Conservation (phyloP, 1,140 invertebrate genomes). For the Leptestheria dahalacensis region DNA sequence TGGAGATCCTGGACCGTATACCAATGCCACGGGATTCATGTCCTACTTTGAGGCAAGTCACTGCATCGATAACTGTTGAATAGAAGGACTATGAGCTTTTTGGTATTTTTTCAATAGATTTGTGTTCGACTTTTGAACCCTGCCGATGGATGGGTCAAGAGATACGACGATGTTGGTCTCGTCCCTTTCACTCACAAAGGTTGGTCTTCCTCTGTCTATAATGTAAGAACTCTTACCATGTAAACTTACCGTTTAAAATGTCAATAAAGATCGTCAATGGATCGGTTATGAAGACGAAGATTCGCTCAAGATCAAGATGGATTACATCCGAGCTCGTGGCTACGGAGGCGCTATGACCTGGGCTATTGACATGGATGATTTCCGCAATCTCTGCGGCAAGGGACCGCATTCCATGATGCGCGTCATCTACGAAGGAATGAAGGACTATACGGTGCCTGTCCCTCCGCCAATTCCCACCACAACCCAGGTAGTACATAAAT, state of each 20-base stretch:
- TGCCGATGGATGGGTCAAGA: constrained; percentile 53
- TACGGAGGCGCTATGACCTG: constrained; percentile 77
- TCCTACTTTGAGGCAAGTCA: constrained; percentile 57
- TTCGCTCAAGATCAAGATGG: constrained; percentile 71
- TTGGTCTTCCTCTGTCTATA: constrained; percentile 20
- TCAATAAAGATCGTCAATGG: constrained; percentile 44
- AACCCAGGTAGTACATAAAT: constrained; percentile 10
- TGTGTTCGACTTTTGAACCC: constrained; percentile 52
- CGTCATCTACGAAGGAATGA: constrained; percentile 13
- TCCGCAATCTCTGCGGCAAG: constrained; percentile 5
- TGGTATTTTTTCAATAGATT: constrained; percentile 36
- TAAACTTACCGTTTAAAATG: neutral
- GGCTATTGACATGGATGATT: constrained; percentile 26
- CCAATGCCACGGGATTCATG: constrained; percentile 65
- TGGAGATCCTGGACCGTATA: constrained; percentile 64
- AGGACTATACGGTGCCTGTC: constrained; percentile 9
- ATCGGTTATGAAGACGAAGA: constrained; percentile 72
- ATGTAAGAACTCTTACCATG: too few species aligned
- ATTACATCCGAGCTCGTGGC: constrained; percentile 63
- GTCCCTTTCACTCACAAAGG: constrained; percentile 72
- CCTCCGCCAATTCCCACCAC: constrained; percentile 4
- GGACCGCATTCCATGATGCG: constrained; percentile 1
- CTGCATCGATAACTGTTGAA: neutral
- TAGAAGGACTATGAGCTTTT: neutral
- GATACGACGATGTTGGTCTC: constrained; percentile 64